Base-by-base conservation (phyloP, 2,888 invertebrate genomes). In the Philopedon plagiatum region DNA sequence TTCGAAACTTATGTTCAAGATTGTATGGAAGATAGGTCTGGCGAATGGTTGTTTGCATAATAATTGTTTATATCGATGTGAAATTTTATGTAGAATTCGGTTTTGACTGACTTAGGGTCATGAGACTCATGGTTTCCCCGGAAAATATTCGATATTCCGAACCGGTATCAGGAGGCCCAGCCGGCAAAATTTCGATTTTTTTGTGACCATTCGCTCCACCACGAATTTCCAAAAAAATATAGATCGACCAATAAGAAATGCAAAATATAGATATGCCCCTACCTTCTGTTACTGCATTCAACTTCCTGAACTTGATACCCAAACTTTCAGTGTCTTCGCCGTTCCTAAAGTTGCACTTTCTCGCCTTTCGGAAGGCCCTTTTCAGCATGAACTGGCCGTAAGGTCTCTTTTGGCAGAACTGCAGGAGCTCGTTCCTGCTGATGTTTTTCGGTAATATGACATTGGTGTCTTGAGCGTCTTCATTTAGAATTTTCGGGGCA, bases 401-500 rank as follows among this genome's bases (percentile, higher is more conserved):
- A 13, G 86, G 85, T 41, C 88, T 86, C 71, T 87, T 86, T 73
- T 87, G 86, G 73, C 90, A 90, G 76, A 87, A 87, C 75, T 88
- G 86, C 69, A 90, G 79, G 49, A 91, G 80, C 65, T 89, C 89
- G 49, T 85, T 83, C 26, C 87, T 84, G 34, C 85, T 85, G 69
- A 89, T 81, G 9, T 85, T 85, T 64, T 85, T 83, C 37, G 88
- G 86, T 76, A 89, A 77, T 74, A 85, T 83, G 13, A 90, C 79
- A 65, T 88, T 88, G 77, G 88, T 88, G 80, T 91, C 91, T 81
- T 90, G 89, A 3, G 86, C 86, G 81, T 91, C 91, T 66, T 88
- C 87, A 80, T 91, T 91, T 73, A 88, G 85, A 74, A 91, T 90
- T 83, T 90, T 90, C 49, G 91, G 91, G 15, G 90, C 87, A 64